phyloP scores from a whole-genome alignment of 1,140 invertebrate species.

The Drosophila setifemur region DNA sequence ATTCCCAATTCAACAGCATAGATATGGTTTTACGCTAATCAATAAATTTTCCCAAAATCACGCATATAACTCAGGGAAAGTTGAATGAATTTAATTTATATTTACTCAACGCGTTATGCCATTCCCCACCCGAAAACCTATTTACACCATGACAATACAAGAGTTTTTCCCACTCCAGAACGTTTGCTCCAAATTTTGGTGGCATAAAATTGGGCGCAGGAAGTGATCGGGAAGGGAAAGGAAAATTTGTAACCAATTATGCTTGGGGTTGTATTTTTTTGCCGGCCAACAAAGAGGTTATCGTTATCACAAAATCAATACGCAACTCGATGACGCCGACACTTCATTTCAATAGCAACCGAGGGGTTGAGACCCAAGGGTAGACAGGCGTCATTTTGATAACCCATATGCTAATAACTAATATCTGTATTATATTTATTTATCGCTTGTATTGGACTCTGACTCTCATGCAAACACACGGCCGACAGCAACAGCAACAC shows the following conservation, averaged over 20 bases:
- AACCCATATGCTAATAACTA: conserved; percentile 78
- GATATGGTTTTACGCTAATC: no score
- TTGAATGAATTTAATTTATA: conserved; percentile 24
- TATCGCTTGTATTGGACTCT: conserved; percentile 65
- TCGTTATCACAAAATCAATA: conserved; percentile 75
- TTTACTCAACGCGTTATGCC: conserved; percentile 19
- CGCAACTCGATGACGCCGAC: conserved; percentile 60
- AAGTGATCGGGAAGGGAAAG: conserved; percentile 4
- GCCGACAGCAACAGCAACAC: no score
- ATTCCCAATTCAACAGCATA: not conserved
- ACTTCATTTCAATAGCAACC: conserved; percentile 25
- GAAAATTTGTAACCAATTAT: conserved; percentile 74
- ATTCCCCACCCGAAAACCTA: not conserved
- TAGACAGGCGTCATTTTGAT: conserved; percentile 33
- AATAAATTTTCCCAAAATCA: not conserved
- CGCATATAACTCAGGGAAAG: conserved; percentile 13
- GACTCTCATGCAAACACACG: conserved; percentile 60
- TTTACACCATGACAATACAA: conserved; percentile 34
- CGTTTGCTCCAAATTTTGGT: conserved; percentile 17
- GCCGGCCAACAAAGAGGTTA: conserved; percentile 15
- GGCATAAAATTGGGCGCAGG: conserved; percentile 33
- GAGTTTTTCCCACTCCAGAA: not conserved
- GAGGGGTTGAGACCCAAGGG: not conserved
- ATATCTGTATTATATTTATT: conserved; percentile 79
- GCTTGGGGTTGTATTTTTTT: conserved; percentile 39